A percentile compares a stretch with the other conserved stretches of the same genome.
Conservation (phyloP, 1,140 invertebrate genomes). For the Drosophila leontia region DNA sequence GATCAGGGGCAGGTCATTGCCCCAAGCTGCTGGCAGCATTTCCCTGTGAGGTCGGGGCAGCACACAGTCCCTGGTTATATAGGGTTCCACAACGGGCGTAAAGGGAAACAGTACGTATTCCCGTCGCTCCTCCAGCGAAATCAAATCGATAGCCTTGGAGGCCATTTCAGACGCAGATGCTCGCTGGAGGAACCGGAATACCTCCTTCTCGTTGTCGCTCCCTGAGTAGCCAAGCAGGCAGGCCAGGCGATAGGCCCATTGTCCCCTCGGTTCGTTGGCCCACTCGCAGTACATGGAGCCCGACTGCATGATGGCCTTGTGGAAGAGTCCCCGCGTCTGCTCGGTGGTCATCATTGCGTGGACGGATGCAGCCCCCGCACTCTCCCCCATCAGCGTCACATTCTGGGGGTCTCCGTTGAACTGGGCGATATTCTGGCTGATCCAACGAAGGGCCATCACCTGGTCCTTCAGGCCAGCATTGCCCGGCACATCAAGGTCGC, state of each 20-base stretch:
- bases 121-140: conserved; percentile 44
- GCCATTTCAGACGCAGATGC: conserved; percentile 45
- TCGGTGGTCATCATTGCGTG: conserved; percentile 68
- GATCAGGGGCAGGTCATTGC: conserved; percentile 82
- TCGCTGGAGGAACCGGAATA: conserved; percentile 80
- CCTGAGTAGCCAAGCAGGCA: conserved; percentile 70
- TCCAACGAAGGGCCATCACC: conserved; percentile 84
- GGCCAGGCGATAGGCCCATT: conserved; percentile 63
- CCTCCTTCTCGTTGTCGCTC: conserved; percentile 73
- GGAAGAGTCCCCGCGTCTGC: conserved; percentile 86
- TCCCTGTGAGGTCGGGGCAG: conserved; percentile 63
- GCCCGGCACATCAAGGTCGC: conserved; percentile 73
- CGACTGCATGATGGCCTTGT: conserved; percentile 87
- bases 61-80: conserved; percentile 64
- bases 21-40: conserved; percentile 73
- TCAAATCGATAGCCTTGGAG: conserved; percentile 6
- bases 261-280: conserved; percentile 47
- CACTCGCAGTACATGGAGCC: conserved; percentile 85
- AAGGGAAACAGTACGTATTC: conserved; percentile 65
- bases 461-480: conserved; percentile 85
- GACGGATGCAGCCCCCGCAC: conserved; percentile 76
- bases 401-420: conserved; percentile 82
- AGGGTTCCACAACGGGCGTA: conserved; percentile 84
- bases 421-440: conserved; percentile 71
- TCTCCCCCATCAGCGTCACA: conserved; percentile 81